Percentiles rank a stretch among this genome's conserved stretches.
Conservation (phyloP, 1,140 invertebrate species). For the Schlechtendalia chinensis region DNA sequence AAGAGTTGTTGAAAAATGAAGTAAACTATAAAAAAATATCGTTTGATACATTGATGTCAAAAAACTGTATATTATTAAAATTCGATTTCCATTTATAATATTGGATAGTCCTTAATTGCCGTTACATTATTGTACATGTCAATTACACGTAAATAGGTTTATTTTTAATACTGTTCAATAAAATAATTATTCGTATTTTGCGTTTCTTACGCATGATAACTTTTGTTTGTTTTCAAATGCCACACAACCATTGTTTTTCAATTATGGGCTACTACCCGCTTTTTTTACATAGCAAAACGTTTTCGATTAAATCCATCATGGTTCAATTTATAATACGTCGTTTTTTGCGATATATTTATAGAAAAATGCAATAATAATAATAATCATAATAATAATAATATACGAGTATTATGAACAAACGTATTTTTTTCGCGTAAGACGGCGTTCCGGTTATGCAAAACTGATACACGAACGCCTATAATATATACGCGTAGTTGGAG, state of each 20-base stretch:
- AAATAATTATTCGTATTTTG: too few relatives aligned
- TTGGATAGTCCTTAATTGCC: background rate
- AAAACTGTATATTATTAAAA: background rate
- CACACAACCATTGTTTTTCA: background rate
- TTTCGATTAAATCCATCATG: constrained; percentile 1
- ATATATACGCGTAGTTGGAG: background rate
- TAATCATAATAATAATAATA: too few relatives aligned
- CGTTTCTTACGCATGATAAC: background rate
- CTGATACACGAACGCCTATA: background rate
- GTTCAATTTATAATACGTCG: background rate
- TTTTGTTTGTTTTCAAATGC: constrained; percentile 16
- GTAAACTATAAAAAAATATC: background rate
- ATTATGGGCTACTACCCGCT: background rate
- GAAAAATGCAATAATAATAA: background rate
- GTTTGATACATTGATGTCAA: background rate
- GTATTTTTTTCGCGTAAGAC: background rate
- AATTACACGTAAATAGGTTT: too few relatives aligned
- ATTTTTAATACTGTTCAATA: too few relatives aligned
- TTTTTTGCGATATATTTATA: background rate
- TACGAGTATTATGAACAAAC: constrained; percentile 10
- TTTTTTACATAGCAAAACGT: too few relatives aligned
- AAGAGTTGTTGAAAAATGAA: constrained; percentile 16
- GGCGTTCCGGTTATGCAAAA: constrained; percentile 22
- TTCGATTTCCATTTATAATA: background rate
- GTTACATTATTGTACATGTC: too few relatives aligned